These are phyloP conservation scores for Lamprotornis superbus DNA, from an alignment of 2,113 vertebrate species.

Conservation along the genomic window DNA sequence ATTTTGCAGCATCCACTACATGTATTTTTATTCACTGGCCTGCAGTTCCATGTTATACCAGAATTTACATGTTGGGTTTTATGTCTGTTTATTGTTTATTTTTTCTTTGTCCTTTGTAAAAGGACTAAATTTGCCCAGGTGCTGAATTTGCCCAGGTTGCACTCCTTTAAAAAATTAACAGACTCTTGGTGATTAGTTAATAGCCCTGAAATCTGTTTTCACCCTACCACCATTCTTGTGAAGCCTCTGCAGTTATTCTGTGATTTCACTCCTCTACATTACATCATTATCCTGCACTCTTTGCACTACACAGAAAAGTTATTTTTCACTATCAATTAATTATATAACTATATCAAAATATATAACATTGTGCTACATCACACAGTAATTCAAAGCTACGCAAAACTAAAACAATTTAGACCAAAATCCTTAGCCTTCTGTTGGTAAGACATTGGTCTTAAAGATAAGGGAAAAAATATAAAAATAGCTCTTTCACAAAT, in stretches of 20 bases:
- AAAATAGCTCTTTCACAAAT: background rate
- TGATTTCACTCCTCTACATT: background rate
- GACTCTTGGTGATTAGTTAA: background rate
- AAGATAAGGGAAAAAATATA: background rate
- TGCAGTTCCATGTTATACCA: background rate
- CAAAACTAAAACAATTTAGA: background rate
- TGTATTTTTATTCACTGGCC: background rate
- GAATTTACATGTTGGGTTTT: background rate
- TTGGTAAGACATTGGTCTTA: background rate
- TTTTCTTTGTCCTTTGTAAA: background rate
- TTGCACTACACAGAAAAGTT: background rate
- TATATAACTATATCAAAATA: background rate
- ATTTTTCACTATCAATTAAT: background rate
- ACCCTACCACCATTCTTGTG: fast-evolving
- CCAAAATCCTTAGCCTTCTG: background rate
- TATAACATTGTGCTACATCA: background rate
- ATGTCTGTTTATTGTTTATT: background rate
- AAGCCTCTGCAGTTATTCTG: background rate
- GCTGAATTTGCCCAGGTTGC: background rate
- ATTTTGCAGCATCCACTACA: background rate
- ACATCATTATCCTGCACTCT: background rate
- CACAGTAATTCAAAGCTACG: background rate
- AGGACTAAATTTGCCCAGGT: background rate
- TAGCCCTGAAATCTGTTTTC: background rate
- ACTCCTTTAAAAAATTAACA: background rate